Conservation (phyloP, 2,113 vertebrate species). For the Phainopepla nitens region DNA sequence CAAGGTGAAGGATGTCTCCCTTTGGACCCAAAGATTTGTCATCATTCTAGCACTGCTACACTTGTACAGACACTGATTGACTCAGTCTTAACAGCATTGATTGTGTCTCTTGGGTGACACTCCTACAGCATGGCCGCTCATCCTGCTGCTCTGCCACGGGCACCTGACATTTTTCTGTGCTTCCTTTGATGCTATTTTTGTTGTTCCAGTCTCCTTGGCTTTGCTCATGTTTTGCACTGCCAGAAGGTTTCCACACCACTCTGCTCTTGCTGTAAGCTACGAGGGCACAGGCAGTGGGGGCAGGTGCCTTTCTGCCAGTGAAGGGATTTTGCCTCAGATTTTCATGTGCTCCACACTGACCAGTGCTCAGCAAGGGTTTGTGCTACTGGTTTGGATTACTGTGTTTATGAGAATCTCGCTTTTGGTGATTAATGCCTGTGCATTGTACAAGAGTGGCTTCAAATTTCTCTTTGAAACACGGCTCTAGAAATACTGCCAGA, state of each 20-base stretch:
- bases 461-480: neutral
- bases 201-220: neutral
- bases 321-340: neutral
- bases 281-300: neutral
- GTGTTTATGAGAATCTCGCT: neutral
- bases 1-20: constrained; percentile 4
- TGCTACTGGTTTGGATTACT: constrained; percentile 1
- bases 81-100: neutral
- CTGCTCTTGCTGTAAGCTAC: neutral
- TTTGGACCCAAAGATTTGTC: neutral
- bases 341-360: neutral
- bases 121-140: neutral
- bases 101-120: neutral
- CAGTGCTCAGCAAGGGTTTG: neutral
- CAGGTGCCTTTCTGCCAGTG: neutral
- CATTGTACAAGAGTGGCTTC: neutral
- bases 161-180: neutral
- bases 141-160: neutral
- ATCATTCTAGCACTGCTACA: neutral
- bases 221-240: neutral
- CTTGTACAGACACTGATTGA: neutral
- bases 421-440: neutral
- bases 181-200: neutral
- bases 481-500: constrained; percentile 2
- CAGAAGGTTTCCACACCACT: rapidly evolving